These are phyloP conservation scores for Acipenser ruthenus DNA, from an alignment of 2,797 vertebrate species.

Conservation along the genomic window DNA sequence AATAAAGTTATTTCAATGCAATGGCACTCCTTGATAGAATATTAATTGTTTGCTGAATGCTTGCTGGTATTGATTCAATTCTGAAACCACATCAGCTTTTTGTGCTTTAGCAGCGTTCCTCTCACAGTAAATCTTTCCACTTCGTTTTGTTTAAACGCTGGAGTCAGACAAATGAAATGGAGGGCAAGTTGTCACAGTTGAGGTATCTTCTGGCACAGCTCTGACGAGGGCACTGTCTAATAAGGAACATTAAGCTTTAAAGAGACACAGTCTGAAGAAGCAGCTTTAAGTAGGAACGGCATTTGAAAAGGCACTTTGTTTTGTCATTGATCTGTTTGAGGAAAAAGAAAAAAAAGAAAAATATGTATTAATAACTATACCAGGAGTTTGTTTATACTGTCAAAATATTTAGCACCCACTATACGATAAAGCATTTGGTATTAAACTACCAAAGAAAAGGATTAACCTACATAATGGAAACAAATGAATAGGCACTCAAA, in stretches of 20 bases:
- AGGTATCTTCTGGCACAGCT: conserved; percentile 53
- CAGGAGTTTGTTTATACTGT: no score
- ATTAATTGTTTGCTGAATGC: conserved; percentile 29
- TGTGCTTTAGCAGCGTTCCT: conserved; percentile 36
- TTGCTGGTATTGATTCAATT: conserved; percentile 40
- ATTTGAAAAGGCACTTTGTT: conserved; percentile 57
- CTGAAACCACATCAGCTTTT: conserved; percentile 45
- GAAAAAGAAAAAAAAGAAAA: conserved; percentile 14
- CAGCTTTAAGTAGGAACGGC: conserved; percentile 43
- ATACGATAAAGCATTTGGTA: no score
- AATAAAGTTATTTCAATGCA: conserved; percentile 52
- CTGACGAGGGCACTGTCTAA: conserved; percentile 42
- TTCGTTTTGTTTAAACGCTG: conserved; percentile 33
- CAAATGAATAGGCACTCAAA: no score
- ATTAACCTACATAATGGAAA: no score
- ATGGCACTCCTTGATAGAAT: conserved; percentile 49
- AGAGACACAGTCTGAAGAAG: conserved; percentile 28
- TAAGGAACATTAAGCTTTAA: conserved; percentile 39
- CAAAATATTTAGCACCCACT: conserved; percentile 8
- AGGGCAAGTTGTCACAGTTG: conserved; percentile 50
- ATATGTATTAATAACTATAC: neutral
- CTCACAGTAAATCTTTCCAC: conserved; percentile 28
- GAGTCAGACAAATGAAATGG: conserved; percentile 44
- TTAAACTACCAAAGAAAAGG: no score
- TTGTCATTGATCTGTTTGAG: conserved; percentile 43